A percentile compares a stretch with the other conserved stretches of the same genome.
Conservation (phyloP, 2,113 vertebrate genomes). For the Spermophilus dauricus region DNA sequence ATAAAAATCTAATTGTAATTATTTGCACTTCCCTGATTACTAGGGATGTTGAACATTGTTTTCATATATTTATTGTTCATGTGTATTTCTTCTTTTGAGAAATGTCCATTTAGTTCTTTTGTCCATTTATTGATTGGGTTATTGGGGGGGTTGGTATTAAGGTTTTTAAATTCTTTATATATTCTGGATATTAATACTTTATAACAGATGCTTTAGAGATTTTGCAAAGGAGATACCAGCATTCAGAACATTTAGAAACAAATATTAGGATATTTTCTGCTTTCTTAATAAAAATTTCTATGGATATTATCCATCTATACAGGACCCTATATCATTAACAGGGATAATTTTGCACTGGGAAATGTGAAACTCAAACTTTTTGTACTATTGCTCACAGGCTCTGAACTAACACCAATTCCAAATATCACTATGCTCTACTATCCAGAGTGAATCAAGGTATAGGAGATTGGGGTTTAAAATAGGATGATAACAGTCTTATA, state of each 20-base stretch:
- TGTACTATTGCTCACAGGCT: background rate
- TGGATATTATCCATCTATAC: background rate
- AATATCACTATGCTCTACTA: background rate
- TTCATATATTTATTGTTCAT: too few species aligned
- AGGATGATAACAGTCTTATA: background rate
- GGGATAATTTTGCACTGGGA: background rate
- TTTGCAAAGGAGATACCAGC: background rate
- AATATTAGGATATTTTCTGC: background rate
- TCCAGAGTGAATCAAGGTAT: background rate
- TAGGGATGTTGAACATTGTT: too few species aligned
- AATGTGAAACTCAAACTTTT: background rate
- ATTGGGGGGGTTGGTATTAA: too few species aligned
- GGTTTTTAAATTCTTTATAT: too few species aligned
- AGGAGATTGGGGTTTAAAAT: background rate
- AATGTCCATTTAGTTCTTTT: too few species aligned
- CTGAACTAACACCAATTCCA: background rate
- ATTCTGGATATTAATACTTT: background rate
- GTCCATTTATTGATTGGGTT: too few species aligned
- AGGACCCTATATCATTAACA: background rate
- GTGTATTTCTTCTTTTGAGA: too few species aligned
- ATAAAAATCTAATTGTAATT: too few species aligned
- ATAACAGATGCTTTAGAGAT: background rate
- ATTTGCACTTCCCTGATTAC: too few species aligned
- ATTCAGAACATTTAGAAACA: conserved; percentile 43
- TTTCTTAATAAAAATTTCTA: background rate